phyloP scores from a whole-genome alignment of 2,797 vertebrate genomes.

The Garrulus glandarius region DNA sequence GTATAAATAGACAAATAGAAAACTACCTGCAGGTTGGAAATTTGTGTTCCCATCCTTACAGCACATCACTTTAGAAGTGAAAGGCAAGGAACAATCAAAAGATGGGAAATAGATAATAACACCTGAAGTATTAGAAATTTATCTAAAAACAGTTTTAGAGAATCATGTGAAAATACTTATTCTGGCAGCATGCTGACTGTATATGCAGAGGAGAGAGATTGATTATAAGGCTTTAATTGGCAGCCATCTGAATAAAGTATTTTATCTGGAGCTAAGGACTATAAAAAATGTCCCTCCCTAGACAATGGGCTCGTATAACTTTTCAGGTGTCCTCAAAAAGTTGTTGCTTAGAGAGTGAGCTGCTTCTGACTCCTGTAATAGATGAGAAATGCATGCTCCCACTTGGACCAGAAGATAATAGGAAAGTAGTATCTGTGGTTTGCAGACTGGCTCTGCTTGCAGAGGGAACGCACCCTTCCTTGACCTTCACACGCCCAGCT shows the following conservation, averaged over 20 bases:
- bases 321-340: background rate
- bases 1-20: background rate
- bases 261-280: background rate
- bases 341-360: background rate
- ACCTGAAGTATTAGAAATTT: background rate
- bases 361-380: background rate
- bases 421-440: background rate
- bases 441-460: background rate
- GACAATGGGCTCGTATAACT: background rate
- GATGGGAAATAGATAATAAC: background rate
- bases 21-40: background rate
- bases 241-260: background rate
- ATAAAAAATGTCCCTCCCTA: background rate
- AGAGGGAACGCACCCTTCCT: fast-evolving
- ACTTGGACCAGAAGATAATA: background rate
- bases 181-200: background rate
- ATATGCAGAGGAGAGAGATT: background rate
- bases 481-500: background rate
- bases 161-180: background rate
- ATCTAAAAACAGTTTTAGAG: background rate
- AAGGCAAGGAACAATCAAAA: background rate
- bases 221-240: background rate
- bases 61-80: background rate
- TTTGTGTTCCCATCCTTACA: background rate
- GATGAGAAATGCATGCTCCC: background rate